Conservation (phyloP, 2,797 vertebrate species). For the Nannoperca australis region DNA sequence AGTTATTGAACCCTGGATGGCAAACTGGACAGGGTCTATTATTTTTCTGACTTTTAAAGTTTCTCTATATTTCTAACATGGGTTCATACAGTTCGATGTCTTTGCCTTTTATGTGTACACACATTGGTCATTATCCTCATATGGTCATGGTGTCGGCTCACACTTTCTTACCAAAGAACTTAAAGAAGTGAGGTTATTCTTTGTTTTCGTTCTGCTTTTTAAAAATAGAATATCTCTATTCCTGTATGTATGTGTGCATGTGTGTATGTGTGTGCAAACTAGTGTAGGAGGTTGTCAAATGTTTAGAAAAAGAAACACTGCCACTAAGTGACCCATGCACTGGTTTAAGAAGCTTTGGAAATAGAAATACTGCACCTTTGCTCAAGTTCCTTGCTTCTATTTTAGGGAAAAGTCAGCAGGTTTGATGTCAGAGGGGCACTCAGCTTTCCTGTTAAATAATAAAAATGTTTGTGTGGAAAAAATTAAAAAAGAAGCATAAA, state of each 20-base stretch:
- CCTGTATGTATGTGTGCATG: constrained; percentile 3
- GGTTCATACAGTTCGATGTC: background rate
- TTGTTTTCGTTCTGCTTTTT: constrained; percentile 25
- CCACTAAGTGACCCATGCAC: constrained; percentile 18
- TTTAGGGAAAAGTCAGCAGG: background rate
- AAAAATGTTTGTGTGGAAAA: background rate
- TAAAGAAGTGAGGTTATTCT: background rate
- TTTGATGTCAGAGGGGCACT: background rate
- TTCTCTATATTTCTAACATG: background rate
- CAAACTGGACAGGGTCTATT: background rate
- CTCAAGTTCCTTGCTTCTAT: constrained; percentile 16
- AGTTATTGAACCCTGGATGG: background rate
- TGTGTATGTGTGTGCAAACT: background rate
- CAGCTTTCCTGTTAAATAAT: background rate
- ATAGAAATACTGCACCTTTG: constrained; percentile 30
- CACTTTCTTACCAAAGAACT: background rate
- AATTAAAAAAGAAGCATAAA: background rate
- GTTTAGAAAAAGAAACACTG: background rate
- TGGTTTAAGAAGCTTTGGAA: constrained; percentile 12
- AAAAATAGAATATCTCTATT: constrained; percentile 10
- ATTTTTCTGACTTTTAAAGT: background rate
- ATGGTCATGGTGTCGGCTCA: background rate
- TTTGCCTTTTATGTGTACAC: background rate
- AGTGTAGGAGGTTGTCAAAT: background rate
- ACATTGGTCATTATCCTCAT: background rate